Percentiles rank a stretch among this genome's conserved stretches.
Evolutionary conservation across 1,140 invertebrate species (phyloP).

Genomic region (Planococcus citri): DNA sequence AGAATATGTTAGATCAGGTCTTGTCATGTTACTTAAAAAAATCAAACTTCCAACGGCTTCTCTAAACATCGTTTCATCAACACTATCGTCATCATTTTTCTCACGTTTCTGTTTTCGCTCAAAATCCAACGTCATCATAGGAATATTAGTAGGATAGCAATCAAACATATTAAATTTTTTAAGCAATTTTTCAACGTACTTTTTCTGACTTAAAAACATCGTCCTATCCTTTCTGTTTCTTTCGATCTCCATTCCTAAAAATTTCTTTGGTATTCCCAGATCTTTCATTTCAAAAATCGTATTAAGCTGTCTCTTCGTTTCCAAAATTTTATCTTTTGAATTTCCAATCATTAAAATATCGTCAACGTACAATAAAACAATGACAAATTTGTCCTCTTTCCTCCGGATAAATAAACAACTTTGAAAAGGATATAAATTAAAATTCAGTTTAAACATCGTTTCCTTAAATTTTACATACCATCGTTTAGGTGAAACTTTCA

Average conservation of each 20-base stretch:
- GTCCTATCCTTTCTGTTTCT: neutral
- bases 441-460: neutral
- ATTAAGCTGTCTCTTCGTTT: conserved; percentile 22
- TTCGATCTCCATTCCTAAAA: conserved; percentile 26
- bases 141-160: conserved; percentile 12
- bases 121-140: neutral
- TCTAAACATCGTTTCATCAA: conserved; percentile 28
- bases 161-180: conserved; percentile 23
- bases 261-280: conserved; percentile 28
- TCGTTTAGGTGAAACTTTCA: conserved; percentile 22
- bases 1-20: conserved; percentile 35
- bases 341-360: conserved; percentile 20
- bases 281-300: conserved; percentile 26
- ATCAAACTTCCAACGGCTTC: conserved; percentile 34
- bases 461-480: conserved; percentile 24
- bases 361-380: conserved; percentile 21
- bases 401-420: neutral
- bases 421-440: neutral
- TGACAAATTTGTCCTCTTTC: neutral
- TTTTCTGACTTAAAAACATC: conserved; percentile 19
- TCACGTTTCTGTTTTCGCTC: neutral
- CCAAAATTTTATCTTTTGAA: conserved; percentile 14
- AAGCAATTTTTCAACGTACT: conserved; percentile 21
- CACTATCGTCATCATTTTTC: neutral
- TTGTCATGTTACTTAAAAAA: conserved; percentile 30